Evolutionary conservation across 2,888 invertebrate species (phyloP).

Genomic region (Prosapia bicincta): DNA sequence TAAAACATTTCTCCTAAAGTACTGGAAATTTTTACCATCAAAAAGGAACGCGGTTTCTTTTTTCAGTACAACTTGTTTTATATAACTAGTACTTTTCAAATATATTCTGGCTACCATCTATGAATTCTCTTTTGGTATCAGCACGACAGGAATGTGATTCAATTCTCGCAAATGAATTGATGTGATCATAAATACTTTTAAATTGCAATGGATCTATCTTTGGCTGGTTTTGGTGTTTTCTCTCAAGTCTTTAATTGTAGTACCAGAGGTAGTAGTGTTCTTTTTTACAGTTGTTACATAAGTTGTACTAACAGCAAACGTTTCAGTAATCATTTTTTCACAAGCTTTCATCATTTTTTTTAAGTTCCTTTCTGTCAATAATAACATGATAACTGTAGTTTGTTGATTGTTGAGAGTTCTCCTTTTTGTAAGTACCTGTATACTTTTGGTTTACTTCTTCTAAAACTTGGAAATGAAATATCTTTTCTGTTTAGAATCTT

Average conservation of each 20-base stretch:
- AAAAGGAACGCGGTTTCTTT: no score
- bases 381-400: slow-evolving; percentile 9
- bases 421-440: slow-evolving; percentile 11
- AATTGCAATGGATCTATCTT: background rate
- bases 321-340: slow-evolving; percentile 13
- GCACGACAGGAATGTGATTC: background rate
- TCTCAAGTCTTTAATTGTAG: no score
- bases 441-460: no score
- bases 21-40: no score
- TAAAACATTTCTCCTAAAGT: no score
- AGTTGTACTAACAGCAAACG: slow-evolving; percentile 9
- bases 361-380: background rate
- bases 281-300: slow-evolving; percentile 14
- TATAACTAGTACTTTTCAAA: slow-evolving; percentile 3
- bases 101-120: background rate
- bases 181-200: slow-evolving; percentile 4
- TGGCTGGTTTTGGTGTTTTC: slow-evolving; percentile 1
- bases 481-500: slow-evolving; percentile 6
- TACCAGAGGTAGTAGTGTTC: background rate
- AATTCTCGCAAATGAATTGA: slow-evolving; percentile 5
- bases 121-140: slow-evolving; percentile 1
- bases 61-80: background rate
- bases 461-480: slow-evolving; percentile 13
- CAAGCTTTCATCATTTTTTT: no score
- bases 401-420: background rate